Base-by-base conservation (phyloP, 2,113 vertebrate genomes). In the Chelonoidis abingdonii region DNA sequence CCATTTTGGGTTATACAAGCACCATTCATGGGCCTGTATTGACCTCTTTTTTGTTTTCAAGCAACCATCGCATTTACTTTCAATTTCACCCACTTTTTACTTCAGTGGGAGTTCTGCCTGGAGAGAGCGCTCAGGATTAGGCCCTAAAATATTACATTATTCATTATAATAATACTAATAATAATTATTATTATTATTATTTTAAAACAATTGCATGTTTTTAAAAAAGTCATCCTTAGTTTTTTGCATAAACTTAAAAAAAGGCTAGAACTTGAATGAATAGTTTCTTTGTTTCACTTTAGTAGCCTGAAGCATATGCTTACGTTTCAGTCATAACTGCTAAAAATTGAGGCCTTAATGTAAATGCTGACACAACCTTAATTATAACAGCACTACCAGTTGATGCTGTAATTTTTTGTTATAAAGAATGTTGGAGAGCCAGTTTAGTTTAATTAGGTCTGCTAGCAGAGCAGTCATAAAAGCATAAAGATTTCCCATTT, bases 401-500 rank as follows among this genome's bases (percentile, higher is more conserved):
- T 94, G 94, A 96, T 93, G 83, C 47, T 92, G 16, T 97, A 94
- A 98, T 98, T 98, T 98, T 96, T 96, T 90, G 92, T 97, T 96
- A 97, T 95, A 97, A 97, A 98, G 97, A 97, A 97, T 90, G 92
- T 93, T 92, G 95, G 84, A 93, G 62, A 97, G 88, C 88, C 93
- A 94, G 96, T 97, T 98, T 96, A 96, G 96, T 97, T 98, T 98
- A 98, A 98, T 98, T 98, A 98, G 95, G 96, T 97, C 97, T 98
- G 91, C 96, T 91, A 98, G 97, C 86, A 94, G 85, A 96, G 96
- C 89, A 97, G 97, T 97, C 98, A 98, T 98, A 98, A 98, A 98
- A 97, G 97, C 94, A 97, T 98, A 98, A 98, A 98, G 97, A 98
- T 98, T 98, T 98, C 96, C 95, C 98, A 98, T 98, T 98, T 98